Conservation (phyloP, 2,113 vertebrate species). For the Pitta sordida region DNA sequence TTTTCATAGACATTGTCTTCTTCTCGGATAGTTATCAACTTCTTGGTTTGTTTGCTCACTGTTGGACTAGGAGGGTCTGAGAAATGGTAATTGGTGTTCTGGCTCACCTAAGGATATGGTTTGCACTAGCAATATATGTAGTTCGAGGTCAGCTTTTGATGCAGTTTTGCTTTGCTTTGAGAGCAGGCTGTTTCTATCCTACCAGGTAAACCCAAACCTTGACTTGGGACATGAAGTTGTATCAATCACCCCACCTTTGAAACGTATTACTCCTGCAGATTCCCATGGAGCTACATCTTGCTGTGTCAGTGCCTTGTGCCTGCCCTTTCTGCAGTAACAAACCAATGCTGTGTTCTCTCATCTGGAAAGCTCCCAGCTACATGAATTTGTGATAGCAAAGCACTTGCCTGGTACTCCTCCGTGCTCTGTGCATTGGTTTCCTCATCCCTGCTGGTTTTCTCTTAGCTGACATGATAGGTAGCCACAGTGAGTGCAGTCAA, state of each 20-base stretch:
- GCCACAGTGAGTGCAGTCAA: neutral
- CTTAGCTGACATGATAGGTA: neutral
- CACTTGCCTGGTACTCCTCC: neutral
- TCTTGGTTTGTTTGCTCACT: neutral
- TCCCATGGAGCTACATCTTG: neutral
- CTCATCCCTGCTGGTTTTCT: neutral
- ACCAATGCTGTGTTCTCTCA: neutral
- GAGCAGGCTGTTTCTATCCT: neutral
- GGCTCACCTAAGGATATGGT: neutral
- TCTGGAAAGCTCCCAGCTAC: neutral
- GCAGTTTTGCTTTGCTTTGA: neutral
- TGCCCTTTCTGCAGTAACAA: neutral
- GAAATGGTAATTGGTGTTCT: neutral
- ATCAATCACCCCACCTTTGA: neutral
- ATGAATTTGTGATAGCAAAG: neutral
- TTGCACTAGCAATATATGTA: rapidly evolving
- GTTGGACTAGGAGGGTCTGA: neutral
- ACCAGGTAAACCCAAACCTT: neutral
- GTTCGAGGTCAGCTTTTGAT: neutral
- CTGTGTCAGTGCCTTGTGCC: neutral
- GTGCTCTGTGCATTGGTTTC: neutral
- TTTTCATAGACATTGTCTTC: neutral
- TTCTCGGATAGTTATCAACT: neutral
- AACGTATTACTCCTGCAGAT: neutral
- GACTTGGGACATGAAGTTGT: neutral